phyloP scores from a whole-genome alignment of 1,140 invertebrate species.

The Camponotus vicinus region DNA sequence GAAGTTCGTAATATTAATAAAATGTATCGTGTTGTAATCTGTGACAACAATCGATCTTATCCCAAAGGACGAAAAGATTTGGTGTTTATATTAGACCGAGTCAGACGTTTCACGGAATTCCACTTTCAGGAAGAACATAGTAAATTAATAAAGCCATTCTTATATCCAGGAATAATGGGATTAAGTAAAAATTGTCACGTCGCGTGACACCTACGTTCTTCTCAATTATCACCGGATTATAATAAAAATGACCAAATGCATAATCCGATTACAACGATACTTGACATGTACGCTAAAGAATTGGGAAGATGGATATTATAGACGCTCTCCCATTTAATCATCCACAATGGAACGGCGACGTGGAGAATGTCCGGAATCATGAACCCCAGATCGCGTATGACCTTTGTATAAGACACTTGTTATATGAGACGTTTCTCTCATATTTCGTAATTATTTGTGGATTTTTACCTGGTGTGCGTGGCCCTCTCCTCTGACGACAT shows the following conservation, averaged over 20 bases:
- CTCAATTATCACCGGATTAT: conserved; percentile 32
- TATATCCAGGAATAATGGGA: neutral
- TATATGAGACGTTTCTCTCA: conserved; percentile 20
- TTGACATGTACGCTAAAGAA: conserved; percentile 81
- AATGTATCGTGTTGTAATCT: neutral
- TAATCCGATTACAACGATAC: conserved; percentile 81
- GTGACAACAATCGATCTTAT: neutral
- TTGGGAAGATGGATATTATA: conserved; percentile 80
- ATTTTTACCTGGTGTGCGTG: conserved; percentile 89
- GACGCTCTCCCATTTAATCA: conserved; percentile 78
- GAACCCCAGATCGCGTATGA: conserved; percentile 90
- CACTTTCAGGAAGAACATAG: conserved; percentile 30
- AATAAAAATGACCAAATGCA: conserved; percentile 79
- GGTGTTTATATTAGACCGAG: conserved; percentile 36
- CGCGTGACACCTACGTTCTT: neutral
- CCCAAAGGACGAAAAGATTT: neutral
- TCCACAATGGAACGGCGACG: conserved; percentile 88
- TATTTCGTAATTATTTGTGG: neutral
- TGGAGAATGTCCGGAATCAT: conserved; percentile 92
- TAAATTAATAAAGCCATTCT: conserved; percentile 25
- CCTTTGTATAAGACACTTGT: conserved; percentile 78
- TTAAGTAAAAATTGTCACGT: neutral
- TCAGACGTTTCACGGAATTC: neutral
- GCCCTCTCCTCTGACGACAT: conserved; percentile 91
- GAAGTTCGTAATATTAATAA: neutral